Evolutionary conservation across 2,113 vertebrate species (phyloP).

Genomic region (Bubalus kerabau): DNA sequence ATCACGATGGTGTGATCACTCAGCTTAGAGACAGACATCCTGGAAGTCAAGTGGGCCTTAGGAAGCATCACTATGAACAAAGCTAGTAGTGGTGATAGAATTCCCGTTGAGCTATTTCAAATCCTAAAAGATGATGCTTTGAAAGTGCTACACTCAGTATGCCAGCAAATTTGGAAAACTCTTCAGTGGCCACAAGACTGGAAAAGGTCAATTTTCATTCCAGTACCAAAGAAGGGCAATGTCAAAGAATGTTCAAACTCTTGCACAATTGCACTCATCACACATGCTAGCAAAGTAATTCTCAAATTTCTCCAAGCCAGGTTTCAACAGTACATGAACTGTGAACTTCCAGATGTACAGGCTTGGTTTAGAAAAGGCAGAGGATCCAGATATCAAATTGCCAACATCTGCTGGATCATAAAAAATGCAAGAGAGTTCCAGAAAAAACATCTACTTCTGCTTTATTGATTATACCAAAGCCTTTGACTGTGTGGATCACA

Average conservation of each 20-base stretch:
- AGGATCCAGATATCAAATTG: not conserved
- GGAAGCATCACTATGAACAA: not conserved
- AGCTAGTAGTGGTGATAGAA: not conserved
- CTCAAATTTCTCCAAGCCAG: not conserved
- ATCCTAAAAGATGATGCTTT: not conserved
- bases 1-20: not conserved
- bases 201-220: not conserved
- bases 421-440: not conserved
- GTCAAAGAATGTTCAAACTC: not conserved
- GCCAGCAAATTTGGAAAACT: not conserved
- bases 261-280: not conserved
- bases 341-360: not conserved
- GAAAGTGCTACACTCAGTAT: not conserved
- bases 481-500: not conserved
- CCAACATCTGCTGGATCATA: not conserved
- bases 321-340: not conserved
- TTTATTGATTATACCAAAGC: not conserved
- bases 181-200: not conserved
- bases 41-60: not conserved
- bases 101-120: not conserved
- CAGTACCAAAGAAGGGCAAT: not conserved
- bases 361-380: not conserved
- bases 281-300: not conserved
- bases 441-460: not conserved
- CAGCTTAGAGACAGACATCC: not conserved